Base-by-base conservation (phyloP, 2,113 vertebrate species). In the Pachycephala philippinensis region DNA sequence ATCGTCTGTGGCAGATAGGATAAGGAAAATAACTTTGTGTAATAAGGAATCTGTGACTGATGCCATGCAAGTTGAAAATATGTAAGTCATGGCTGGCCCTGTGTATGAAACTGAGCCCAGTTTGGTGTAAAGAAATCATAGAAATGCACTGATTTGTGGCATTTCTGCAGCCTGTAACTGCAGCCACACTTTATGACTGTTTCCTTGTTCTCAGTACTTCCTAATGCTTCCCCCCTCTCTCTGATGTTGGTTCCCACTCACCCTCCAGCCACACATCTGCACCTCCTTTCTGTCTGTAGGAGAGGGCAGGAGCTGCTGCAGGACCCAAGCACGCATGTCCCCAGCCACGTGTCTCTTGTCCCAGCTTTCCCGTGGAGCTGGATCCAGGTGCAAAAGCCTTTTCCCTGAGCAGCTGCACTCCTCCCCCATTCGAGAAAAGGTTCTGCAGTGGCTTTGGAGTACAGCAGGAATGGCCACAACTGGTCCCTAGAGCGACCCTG, bases 21-120 rank as follows among this genome's bases (percentile, higher is more conserved):
- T 84, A 94, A 74, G 71, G 75, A 87, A 96, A 93, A 95, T 92
- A 86, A 88, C 85, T 91, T 94, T 57, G 76, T 63, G 66, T 71
- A 88, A 90, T 88, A 90, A 90, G 64, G 40, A 86, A 90, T 64
- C 37, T 64, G 31, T 80, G 56, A 65, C 40, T 81, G 79, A 50
- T 56, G 47, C 44, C 60, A 49, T 60, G 44, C 45, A 70, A 90
- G 14, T 4, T 70, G 63, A 72, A 93, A 95, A 84, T 35, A 47
- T 16, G 3, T 30, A 66, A 75, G 28, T 87, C 61, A 45, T 37
- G 26, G 8, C 44, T 59, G 63, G 27, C 39, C n/a, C 60, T 89
- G 11, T 68, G 47, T 64, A 37, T 66, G 39, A 30, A 68, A 15
- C 60, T 3, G 2, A 90, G 45, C 19, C 8, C 30, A 22, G 15